These are phyloP conservation scores for Anser cygnoides DNA, from an alignment of 2,113 vertebrate genomes.

Conservation along the genomic window DNA sequence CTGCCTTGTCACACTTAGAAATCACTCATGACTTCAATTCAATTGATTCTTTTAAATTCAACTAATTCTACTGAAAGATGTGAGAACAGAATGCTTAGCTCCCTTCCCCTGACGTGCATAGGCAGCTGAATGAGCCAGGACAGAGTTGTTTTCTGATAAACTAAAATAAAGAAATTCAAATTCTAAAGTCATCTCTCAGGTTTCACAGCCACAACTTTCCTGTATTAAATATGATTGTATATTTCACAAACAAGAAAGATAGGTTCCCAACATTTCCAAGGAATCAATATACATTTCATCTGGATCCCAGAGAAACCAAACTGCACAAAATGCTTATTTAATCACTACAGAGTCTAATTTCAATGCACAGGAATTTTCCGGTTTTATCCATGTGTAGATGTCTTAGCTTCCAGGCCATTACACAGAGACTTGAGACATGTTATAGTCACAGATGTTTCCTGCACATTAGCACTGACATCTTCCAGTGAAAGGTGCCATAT, in stretches of 20 bases:
- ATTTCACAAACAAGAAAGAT: background rate
- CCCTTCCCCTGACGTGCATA: accelerated
- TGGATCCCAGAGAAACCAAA: background rate
- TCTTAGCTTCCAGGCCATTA: background rate
- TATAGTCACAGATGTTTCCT: background rate
- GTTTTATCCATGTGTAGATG: background rate
- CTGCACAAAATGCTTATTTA: background rate
- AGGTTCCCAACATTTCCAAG: background rate
- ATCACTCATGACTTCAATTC: background rate
- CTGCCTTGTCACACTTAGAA: background rate
- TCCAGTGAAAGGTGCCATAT: background rate
- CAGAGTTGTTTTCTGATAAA: background rate
- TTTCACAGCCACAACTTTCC: background rate
- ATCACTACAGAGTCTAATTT: background rate
- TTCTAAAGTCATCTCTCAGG: background rate
- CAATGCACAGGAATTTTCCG: background rate
- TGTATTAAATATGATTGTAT: background rate
- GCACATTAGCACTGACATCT: background rate
- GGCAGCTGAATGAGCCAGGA: background rate
- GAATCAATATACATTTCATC: background rate
- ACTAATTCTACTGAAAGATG: background rate
- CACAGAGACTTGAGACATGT: background rate
- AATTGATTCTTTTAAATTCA: background rate
- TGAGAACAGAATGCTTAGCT: background rate
- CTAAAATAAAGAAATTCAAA: background rate